Conservation (phyloP, 2,888 invertebrate species). For the Caenorhabditis imperialis region DNA sequence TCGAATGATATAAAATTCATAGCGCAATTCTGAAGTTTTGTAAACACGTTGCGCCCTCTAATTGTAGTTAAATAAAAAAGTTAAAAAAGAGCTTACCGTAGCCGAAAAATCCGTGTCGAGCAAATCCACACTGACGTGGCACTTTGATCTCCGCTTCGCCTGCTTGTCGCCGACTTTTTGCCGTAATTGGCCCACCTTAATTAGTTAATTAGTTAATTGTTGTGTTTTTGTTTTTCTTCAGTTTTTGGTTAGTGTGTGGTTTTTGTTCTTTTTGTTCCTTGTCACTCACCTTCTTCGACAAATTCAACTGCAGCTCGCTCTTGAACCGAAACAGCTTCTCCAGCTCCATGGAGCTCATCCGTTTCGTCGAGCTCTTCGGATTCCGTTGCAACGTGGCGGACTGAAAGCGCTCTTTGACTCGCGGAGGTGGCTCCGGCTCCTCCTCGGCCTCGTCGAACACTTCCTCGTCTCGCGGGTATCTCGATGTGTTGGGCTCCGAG, state of each 20-base stretch:
- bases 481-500: not conserved
- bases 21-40: too few species aligned
- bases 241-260: not conserved
- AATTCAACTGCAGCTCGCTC: constrained; percentile 68
- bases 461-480: constrained; percentile 29
- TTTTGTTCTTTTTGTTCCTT: not conserved
- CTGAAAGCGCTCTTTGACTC: constrained; percentile 35
- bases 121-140: constrained; percentile 52
- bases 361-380: constrained; percentile 24
- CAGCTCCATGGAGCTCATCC: constrained; percentile 65
- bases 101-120: constrained; percentile 49
- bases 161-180: constrained; percentile 62
- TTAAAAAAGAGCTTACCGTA: too few species aligned
- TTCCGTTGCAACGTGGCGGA: constrained; percentile 48
- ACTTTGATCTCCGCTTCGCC: constrained; percentile 50
- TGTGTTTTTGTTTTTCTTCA: not conserved
- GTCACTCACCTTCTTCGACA: constrained; percentile 64
- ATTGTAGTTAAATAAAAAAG: too few species aligned
- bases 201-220: constrained; percentile 7
- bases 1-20: too few species aligned
- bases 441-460: constrained; percentile 52
- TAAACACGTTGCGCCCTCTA: too few species aligned
- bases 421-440: constrained; percentile 3
- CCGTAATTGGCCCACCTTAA: constrained; percentile 58
- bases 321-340: constrained; percentile 69